phyloP scores from a whole-genome alignment of 2,888 invertebrate species.

The Scotopteryx bipunctaria region DNA sequence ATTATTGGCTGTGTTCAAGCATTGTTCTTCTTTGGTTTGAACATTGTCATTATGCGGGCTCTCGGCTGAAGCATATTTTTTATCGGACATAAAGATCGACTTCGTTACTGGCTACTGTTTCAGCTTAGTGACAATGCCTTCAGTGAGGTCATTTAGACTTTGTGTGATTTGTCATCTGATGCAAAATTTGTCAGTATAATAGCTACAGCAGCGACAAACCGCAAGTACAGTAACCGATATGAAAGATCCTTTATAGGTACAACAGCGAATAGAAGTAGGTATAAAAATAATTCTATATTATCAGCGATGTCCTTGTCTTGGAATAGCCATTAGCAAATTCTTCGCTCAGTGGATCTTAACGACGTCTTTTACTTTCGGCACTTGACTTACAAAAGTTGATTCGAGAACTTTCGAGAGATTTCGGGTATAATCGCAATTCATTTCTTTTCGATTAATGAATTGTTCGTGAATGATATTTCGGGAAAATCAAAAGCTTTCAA shows the following conservation, averaged over 20 bases:
- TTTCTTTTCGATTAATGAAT: conserved; percentile 29
- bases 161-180: too few relatives aligned
- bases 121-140: too few relatives aligned
- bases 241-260: conserved; percentile 33
- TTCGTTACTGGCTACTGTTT: too few relatives aligned
- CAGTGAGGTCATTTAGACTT: too few relatives aligned
- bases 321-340: conserved; percentile 42
- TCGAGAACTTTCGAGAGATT: conserved; percentile 36
- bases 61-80: too few relatives aligned
- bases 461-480: conserved; percentile 13
- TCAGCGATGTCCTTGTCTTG: conserved; percentile 41
- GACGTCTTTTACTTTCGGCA: conserved; percentile 39
- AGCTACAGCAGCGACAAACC: neutral
- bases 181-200: too few relatives aligned
- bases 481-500: neutral
- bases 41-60: too few relatives aligned
- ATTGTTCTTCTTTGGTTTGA: too few relatives aligned
- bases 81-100: too few relatives aligned
- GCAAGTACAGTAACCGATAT: neutral
- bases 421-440: conserved; percentile 31
- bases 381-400: conserved; percentile 41
- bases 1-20: too few relatives aligned
- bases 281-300: conserved; percentile 40
- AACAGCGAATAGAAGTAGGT: neutral
- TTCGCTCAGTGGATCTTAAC: conserved; percentile 36